Conservation (phyloP, 1,140 invertebrate genomes). For the Sminthurinus signatus region DNA sequence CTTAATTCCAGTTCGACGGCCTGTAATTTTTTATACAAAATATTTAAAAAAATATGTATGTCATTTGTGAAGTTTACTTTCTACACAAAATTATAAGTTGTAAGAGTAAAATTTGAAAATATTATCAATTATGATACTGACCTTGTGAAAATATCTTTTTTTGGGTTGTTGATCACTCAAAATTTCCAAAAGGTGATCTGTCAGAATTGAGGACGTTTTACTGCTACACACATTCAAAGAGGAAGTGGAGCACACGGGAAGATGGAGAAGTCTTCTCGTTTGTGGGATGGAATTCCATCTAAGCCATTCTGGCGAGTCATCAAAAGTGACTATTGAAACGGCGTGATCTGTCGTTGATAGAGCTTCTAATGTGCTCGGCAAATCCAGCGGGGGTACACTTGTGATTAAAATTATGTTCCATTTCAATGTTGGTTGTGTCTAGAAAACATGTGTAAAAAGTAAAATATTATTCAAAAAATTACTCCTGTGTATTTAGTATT, state of each 20-base stretch:
- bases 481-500: too few relatives aligned
- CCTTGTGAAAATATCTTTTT: conserved; percentile 14
- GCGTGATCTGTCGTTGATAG: background rate
- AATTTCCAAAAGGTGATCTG: conserved; percentile 22
- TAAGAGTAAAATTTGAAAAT: too few relatives aligned
- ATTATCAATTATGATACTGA: too few relatives aligned
- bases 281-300: conserved; percentile 22
- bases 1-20: background rate
- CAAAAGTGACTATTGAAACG: conserved; percentile 22
- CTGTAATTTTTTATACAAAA: too few relatives aligned
- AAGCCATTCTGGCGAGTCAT: conserved; percentile 20
- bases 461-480: too few relatives aligned
- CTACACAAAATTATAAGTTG: too few relatives aligned
- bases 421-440: background rate
- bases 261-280: conserved; percentile 13
- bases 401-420: conserved; percentile 19
- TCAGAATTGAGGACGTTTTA: conserved; percentile 6
- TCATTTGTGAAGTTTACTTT: too few relatives aligned
- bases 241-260: conserved; percentile 2
- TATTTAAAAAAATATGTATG: too few relatives aligned
- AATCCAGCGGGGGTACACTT: background rate
- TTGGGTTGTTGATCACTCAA: conserved; percentile 2
- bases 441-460: too few relatives aligned
- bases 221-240: background rate
- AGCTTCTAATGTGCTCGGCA: background rate